Base-by-base conservation (phyloP, 2,888 invertebrate genomes). In the Melanostoma mellinum region DNA sequence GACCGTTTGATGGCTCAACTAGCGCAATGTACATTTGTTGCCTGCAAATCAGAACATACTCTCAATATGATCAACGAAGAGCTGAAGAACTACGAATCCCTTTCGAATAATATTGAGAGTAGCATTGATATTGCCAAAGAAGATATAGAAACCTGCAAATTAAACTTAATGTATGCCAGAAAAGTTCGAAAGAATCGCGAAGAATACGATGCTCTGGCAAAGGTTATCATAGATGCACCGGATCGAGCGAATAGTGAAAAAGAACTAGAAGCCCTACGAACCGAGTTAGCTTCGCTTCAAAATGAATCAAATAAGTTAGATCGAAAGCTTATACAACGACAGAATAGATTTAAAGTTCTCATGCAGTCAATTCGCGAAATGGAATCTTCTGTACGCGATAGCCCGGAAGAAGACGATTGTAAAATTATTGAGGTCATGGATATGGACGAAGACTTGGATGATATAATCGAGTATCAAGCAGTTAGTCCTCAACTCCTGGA, bases 151-250 rank as follows among this genome's bases (percentile, higher is more conserved):
- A 93, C 94, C 79, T 96, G 96, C 65, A 97, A 97, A 92, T 91
- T 92, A 3, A 96, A 96, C 87, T 91, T 97, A 20, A 93, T 94
- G 73, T 94, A 95, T 88, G 97, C 97, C 0, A 96, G 96, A 89
- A 94, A 95, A 81, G 95, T 97, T 20, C 93, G 97, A 20, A 96
- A 96, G 89, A 97, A 97, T 89, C 93, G 96, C 86, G 95, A 95
- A 91, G 97, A 97, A 89, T 98, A 97, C 91, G 97, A 97, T 92
- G 95, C 97, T 1, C 89, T 98, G 48, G 97, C 97, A 0, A 96
- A 96, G 90, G 94, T 97, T 0, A 97, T 98, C 81, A 95, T 94
- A 86, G 94, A 95, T 88, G 96, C 97, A 88, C 97, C 97, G 0
- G 96, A 97, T 88, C 93, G 97, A 86, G 95, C 94, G 87, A 95